Percentiles rank a stretch among this genome's conserved stretches.
phyloP scores from a whole-genome alignment of 23 tunicate genomes.

The Halocynthia roretzi region DNA sequence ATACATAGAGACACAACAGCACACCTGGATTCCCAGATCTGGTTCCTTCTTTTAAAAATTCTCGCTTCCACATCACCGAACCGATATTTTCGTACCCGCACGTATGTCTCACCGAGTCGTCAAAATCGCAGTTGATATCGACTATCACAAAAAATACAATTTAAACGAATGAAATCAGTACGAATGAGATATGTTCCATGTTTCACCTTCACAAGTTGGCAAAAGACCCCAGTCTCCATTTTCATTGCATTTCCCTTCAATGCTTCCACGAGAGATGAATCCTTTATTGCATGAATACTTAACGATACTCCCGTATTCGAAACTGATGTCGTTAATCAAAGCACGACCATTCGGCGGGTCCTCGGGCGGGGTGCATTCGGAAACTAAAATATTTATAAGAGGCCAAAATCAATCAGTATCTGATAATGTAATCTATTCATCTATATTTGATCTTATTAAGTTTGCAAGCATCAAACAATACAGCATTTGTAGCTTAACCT shows the following conservation, averaged over 20 bases:
- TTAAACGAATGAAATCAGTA: not conserved
- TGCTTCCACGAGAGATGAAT: constrained; percentile 12
- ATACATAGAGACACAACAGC: not conserved
- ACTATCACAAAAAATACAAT: constrained; percentile 5
- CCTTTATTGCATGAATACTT: constrained; percentile 24
- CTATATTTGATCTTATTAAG: no score
- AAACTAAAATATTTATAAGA: not conserved
- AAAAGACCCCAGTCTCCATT: constrained; percentile 40
- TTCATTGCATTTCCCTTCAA: constrained; percentile 38
- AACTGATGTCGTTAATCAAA: not conserved
- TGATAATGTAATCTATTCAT: no score
- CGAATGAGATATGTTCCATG: not conserved
- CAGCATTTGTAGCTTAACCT: no score
- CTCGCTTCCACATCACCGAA: constrained; percentile 8
- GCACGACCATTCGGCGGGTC: constrained; percentile 6
- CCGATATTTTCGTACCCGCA: constrained; percentile 36
- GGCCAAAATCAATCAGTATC: no score
- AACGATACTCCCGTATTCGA: constrained; percentile 8
- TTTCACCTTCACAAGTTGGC: constrained; percentile 35
- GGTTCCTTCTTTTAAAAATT: constrained; percentile 4
- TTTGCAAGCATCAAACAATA: no score
- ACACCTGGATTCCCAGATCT: constrained; percentile 13
- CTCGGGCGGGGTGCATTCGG: constrained; percentile 1
- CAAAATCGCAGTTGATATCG: constrained; percentile 32
- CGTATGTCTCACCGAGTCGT: not conserved